phyloP scores from a whole-genome alignment of 2,888 invertebrate species.

The Helicoverpa assulta region DNA sequence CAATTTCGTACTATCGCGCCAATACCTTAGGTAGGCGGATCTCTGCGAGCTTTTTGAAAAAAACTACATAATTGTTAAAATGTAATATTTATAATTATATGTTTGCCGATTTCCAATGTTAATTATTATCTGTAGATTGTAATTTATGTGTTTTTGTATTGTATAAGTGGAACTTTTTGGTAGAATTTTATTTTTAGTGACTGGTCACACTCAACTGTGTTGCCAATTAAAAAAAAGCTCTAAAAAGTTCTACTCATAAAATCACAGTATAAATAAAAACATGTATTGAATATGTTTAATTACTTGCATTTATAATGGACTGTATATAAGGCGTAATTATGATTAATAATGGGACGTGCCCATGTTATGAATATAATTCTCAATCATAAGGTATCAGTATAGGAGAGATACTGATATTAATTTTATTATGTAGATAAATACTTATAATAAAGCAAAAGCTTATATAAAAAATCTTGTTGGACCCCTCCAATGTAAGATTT shows the following conservation, averaged over 20 bases:
- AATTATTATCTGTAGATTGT: conserved; percentile 23
- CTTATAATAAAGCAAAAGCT: not conserved
- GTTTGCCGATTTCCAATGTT: conserved; percentile 47
- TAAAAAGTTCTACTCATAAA: conserved; percentile 9
- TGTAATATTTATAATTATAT: conserved; percentile 30
- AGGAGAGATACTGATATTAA: conserved; percentile 13
- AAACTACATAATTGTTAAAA: conserved; percentile 36
- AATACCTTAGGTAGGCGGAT: conserved; percentile 42
- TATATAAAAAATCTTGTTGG: too few relatives aligned
- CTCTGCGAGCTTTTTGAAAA: conserved; percentile 43
- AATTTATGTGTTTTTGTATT: conserved; percentile 15
- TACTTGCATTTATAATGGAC: conserved; percentile 41
- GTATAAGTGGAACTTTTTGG: conserved; percentile 12
- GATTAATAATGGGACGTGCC: conserved; percentile 8
- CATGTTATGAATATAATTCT: conserved; percentile 49
- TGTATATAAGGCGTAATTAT: conserved; percentile 38
- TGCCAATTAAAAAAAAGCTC: too few relatives aligned
- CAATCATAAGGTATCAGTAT: conserved; percentile 3
- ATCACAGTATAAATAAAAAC: not conserved
- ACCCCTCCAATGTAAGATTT: too few relatives aligned
- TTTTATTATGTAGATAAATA: not conserved
- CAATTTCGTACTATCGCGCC: conserved; percentile 38
- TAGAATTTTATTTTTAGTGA: not conserved
- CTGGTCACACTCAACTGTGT: not conserved
- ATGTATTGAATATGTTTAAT: conserved; percentile 24